Base-by-base conservation (phyloP, 2,888 invertebrate genomes). In the Onthophagus sagittarius region DNA sequence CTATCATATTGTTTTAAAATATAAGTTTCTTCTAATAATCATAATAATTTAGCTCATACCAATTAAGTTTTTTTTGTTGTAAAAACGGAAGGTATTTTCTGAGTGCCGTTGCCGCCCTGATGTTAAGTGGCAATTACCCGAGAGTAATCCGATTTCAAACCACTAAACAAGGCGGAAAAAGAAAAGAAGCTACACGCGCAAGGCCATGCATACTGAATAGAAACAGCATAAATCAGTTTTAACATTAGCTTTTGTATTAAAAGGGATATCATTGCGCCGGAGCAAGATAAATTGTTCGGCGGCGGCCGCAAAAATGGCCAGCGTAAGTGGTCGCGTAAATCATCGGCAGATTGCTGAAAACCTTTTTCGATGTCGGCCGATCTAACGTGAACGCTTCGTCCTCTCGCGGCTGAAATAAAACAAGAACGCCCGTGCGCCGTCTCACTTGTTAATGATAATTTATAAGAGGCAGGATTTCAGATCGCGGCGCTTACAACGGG, bases 381-480 rank as follows among this genome's bases (percentile, higher is more conserved):
- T 76, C 76, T 76, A 76, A 76, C 76, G 73, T 76, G 76, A 67
- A 67, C 39, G 72, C 39, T 15, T 62, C 53, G 63, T 15, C 32
- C 71, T 14, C 53, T 33, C 71, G 71, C 33, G 71, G 67, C 2
- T 11, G 67, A 67, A 67, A 67, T 67, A 67, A 67, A 32, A 67
- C 67, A 67, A 67, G 31, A 63, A 63, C 63, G 63, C 15, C 33
- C 64, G 63, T 71, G 53, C 72, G 71, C 70, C 73, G 73, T 76
- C 75, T 72, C 73, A 77, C 75, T 76, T 77, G 76, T 77, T 77
- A 76, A 77, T 77, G 76, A 76, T 77, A 77, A 77, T 77, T 77
- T 76, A 77, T 77, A 75, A 73, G 69, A 75, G 74, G 74, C 75
- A 75, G 75, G 73, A 75, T 76, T 73, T 76, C 72, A 70, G 70